Evolutionary conservation across 2,888 invertebrate species (phyloP), one percentile per base, ranked within the genome.

Genomic region (Lapara coniferarum): DNA sequence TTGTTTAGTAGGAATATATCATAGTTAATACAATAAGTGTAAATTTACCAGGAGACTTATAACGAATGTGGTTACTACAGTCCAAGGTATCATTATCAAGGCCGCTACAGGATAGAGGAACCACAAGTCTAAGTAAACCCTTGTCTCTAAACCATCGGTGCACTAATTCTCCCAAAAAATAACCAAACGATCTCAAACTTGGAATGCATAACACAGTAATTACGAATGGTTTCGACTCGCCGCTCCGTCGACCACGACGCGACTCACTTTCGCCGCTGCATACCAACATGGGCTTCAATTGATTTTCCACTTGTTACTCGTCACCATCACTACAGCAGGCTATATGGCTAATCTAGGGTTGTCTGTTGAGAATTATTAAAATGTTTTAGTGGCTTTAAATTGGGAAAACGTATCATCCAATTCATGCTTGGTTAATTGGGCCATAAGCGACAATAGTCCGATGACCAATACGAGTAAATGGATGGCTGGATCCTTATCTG

Each of bases 261-360:
- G 69, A 71, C 80, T 75, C 75, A 78, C 82, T 80, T 78, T 80
- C 78, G 75, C 81, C 73, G 69, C 69, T 75, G 74, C 79, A 78
- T 78, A 72, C 77, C 76, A 59, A 76, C 71, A 74, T 76, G 78
- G 74, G 77, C 71, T 73, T 79, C 76, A 77, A 81, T 81, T 76
- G 80, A 82, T 82, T 82, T 79, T 74, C 78, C 75, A 77, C 77
- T 73, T 68, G 77, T 72, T 78, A 76, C 77, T 73, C 67, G 77
- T 71, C 76, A 73, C 72, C 71, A 72, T 75, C 77, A 70, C 75
- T 63, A 49, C 7, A 13, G 6, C 8, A 37, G 8, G 12, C n/a
- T n/a, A n/a, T n/a, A n/a, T n/a, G n/a, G n/a, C 59, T 46, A 46
- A 46, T 63, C 7, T 46, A 63, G 49, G 63, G 63, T 46, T 63